A percentile compares a stretch with the other conserved stretches of the same genome.
Evolutionary conservation across 2,113 vertebrate genomes (phyloP).

Genomic region (Pseudopodoces humilis): DNA sequence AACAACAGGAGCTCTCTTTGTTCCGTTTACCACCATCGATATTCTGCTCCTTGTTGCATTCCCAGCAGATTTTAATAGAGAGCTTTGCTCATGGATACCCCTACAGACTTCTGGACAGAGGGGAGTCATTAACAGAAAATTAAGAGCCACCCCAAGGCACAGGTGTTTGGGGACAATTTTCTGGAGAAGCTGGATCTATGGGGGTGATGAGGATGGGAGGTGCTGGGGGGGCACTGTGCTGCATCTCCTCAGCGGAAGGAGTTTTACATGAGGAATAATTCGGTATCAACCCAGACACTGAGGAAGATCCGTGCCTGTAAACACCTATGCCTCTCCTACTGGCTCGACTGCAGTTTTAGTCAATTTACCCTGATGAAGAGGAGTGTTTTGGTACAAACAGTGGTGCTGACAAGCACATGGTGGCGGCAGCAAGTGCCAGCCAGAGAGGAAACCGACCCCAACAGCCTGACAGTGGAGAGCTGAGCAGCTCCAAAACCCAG

Average conservation of each 20-base stretch:
- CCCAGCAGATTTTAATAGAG: not conserved
- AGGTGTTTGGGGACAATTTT: not conserved
- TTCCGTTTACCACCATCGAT: not conserved
- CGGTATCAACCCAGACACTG: not conserved
- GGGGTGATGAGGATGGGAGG: accelerated
- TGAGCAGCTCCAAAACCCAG: not conserved
- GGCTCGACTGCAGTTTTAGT: constrained; percentile 22
- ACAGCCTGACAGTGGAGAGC: not conserved
- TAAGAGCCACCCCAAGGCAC: not conserved
- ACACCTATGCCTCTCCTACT: not conserved
- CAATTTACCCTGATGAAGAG: constrained; percentile 47
- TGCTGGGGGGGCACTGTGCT: not conserved
- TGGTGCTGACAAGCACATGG: not conserved
- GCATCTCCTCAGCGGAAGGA: not conserved
- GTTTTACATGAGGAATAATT: not conserved
- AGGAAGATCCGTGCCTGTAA: not conserved
- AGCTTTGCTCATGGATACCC: not conserved
- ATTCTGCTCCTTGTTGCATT: not conserved
- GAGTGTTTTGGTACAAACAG: constrained; percentile 51
- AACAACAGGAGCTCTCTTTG: not conserved
- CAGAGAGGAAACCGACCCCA: not conserved
- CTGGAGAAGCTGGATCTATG: not conserved
- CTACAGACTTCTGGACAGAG: accelerated
- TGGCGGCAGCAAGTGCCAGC: not conserved
- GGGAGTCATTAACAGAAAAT: not conserved